phyloP scores from a whole-genome alignment of 2,113 vertebrate genomes.

The Ptilorrhoa leucosticta region DNA sequence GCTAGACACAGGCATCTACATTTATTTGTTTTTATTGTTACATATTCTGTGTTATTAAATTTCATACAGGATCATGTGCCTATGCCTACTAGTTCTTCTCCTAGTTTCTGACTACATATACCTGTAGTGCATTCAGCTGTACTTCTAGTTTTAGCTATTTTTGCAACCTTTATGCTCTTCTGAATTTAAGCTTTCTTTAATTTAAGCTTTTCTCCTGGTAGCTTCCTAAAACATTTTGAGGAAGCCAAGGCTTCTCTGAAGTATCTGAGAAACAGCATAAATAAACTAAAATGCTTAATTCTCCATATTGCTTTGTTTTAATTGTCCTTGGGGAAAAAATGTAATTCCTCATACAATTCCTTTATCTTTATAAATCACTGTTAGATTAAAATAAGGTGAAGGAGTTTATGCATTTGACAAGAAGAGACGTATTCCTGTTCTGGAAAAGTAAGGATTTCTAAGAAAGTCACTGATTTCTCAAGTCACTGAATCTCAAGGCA shows the following conservation, averaged over 20 bases:
- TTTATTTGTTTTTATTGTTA: background rate
- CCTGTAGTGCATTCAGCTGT: background rate
- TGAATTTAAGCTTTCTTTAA: background rate
- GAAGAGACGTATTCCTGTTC: background rate
- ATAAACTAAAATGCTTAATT: background rate
- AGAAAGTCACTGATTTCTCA: background rate
- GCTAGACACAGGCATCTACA: background rate
- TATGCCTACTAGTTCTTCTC: background rate
- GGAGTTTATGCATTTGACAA: background rate
- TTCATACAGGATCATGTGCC: background rate
- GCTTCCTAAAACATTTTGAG: background rate
- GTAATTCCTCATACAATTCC: background rate
- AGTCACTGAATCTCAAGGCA: background rate
- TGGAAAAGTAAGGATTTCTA: background rate
- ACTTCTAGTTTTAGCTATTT: background rate
- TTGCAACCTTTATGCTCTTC: background rate
- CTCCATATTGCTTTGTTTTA: background rate
- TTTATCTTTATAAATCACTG: background rate
- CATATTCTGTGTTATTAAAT: background rate
- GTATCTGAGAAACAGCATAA: background rate
- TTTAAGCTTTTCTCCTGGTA: background rate
- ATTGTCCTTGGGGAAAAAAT: background rate
- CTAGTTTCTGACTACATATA: background rate
- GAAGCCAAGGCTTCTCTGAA: background rate
- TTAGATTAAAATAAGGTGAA: background rate